Base-by-base conservation (phyloP, 2,797 vertebrate genomes). In the Macrochelys suwanniensis region DNA sequence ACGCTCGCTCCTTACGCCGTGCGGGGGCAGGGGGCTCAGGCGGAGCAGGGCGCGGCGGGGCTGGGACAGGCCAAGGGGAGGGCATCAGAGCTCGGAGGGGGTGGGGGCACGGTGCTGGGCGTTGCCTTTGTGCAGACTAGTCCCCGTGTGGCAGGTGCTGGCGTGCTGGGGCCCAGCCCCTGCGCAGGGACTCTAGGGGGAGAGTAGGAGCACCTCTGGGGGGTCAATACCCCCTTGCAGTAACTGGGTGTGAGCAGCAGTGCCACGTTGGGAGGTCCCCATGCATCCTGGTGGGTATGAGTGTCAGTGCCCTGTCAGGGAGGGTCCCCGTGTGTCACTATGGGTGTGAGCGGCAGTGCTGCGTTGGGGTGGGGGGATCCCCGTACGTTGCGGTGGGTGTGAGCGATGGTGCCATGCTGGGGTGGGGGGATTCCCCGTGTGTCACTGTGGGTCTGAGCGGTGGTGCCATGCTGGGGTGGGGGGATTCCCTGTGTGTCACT, bases 1-100 rank as follows among this genome's bases (percentile, higher is more conserved):
- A 11, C 2, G 2, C 4, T 1, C 11, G 10, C 37, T 47, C 28
- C 59, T 21, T 33, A 7, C 3, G 4, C 54, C 21, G 19, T 53
- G 15, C 23, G 17, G 54, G 31, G 45, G 25, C 0, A 3, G 21
- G 56, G 6, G 23, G 26, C 56, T 28, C 3, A 5, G 42, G 23
- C 8, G 45, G 76, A 17, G 47, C 49, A 84, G 50, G 5, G 7
- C 28, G 3, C n/a, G 54, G 7, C 1, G 2, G 25, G 42, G 71
- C 71, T 89, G 50, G 51, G 91, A 23, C 42, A 9, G 3, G 74
- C 57, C 81, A 1, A 1, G 0, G 82, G 4, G 45, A 6, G 33
- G 88, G 71, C 11, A 5, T 11, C 5, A 47, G 71, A 76, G 42
- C 23, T 12, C 23, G 6, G 42, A 26, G 37, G 45, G 42, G 23